Evolutionary conservation across 2,797 vertebrate species (phyloP).

Genomic region (Menidia menidia): DNA sequence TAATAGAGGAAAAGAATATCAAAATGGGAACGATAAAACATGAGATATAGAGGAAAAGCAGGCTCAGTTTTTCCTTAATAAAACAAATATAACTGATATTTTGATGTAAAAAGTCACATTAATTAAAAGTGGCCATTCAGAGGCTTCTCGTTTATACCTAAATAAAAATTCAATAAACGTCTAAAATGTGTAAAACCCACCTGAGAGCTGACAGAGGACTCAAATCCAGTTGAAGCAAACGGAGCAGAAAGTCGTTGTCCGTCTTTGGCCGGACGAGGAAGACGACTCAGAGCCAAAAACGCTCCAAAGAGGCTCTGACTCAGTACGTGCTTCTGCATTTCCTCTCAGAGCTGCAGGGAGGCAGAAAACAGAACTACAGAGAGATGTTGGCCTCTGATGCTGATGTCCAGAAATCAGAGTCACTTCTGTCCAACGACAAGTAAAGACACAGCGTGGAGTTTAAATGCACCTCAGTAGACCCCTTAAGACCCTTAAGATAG

Average conservation of each 20-base stretch:
- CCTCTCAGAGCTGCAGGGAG: background rate
- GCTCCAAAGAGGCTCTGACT: background rate
- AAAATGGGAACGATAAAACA: background rate
- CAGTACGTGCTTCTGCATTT: slow-evolving; percentile 42
- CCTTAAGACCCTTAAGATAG: too few species aligned
- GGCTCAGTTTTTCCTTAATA: background rate
- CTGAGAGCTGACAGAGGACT: slow-evolving; percentile 5
- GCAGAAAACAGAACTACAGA: background rate
- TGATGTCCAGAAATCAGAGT: background rate
- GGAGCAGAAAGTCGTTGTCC: slow-evolving; percentile 20
- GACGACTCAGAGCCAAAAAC: slow-evolving; percentile 14
- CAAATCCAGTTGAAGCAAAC: slow-evolving; percentile 13
- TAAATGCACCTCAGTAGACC: background rate
- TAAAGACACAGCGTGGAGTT: background rate
- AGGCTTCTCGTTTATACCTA: background rate
- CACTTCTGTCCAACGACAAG: background rate
- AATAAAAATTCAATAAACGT: background rate
- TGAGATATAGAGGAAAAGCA: background rate
- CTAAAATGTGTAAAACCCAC: slow-evolving; percentile 31
- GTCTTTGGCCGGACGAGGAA: slow-evolving; percentile 30
- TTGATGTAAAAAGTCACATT: background rate
- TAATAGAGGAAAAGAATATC: background rate
- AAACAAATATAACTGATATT: background rate
- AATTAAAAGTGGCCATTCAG: background rate
- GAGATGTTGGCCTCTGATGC: background rate